Conservation (phyloP, 2,113 vertebrate genomes). For the Laticauda laticaudata region DNA sequence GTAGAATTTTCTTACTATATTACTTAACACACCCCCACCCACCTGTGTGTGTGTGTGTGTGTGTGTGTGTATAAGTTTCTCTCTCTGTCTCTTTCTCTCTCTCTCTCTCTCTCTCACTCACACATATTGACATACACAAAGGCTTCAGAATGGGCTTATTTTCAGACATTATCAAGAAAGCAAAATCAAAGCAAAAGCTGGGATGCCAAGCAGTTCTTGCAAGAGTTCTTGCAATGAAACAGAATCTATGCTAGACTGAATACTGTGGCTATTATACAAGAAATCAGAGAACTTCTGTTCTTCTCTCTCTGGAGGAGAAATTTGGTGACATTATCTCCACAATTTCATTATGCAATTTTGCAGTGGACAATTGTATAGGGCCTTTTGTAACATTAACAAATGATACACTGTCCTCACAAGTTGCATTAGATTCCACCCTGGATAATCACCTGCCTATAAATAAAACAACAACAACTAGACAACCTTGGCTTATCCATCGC, state of each 20-base stretch:
- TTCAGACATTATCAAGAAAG: background rate
- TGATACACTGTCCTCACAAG: slow-evolving; percentile 38
- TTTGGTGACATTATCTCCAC: background rate
- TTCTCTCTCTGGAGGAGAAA: background rate
- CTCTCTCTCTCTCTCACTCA: too few relatives aligned
- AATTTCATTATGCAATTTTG: background rate
- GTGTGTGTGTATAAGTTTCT: too few relatives aligned
- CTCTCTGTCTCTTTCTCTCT: too few relatives aligned
- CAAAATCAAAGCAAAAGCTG: background rate
- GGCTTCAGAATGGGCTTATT: background rate
- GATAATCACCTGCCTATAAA: slow-evolving; percentile 10
- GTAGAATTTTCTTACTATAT: background rate
- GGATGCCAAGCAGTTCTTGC: background rate
- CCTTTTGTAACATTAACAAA: slow-evolving; percentile 33
- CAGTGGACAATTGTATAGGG: background rate
- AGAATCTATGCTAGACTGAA: background rate
- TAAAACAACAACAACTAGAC: background rate
- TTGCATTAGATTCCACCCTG: slow-evolving; percentile 50
- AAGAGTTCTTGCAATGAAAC: background rate
- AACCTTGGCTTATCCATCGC: background rate
- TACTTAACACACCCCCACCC: background rate
- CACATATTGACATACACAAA: background rate
- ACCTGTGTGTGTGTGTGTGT: too few relatives aligned
- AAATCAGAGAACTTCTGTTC: background rate
- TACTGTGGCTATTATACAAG: background rate